These are phyloP conservation scores for Tipula unca DNA, from an alignment of 2,888 invertebrate species.

Conservation along the genomic window DNA sequence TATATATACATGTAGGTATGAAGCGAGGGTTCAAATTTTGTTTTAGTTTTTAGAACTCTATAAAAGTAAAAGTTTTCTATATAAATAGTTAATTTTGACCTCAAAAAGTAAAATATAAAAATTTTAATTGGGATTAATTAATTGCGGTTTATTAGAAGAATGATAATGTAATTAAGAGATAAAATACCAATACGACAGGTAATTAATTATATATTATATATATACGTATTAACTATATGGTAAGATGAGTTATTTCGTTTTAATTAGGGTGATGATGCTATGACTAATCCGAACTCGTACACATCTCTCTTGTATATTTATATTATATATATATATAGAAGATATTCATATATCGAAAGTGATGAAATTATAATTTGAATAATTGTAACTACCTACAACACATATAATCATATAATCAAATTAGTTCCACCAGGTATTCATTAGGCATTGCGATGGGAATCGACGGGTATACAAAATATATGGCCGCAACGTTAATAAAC, in stretches of 20 bases:
- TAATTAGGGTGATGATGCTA: not conserved
- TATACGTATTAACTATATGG: too few species aligned
- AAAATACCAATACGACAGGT: constrained; percentile 8
- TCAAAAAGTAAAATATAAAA: not conserved
- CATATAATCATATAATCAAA: not conserved
- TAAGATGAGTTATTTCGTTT: not conserved
- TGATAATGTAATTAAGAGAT: not conserved
- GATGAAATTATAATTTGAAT: not conserved
- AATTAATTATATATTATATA: not conserved
- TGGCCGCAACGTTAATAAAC: not conserved
- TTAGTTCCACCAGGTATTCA: not conserved
- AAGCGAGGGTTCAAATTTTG: not conserved
- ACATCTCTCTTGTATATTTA: too few species aligned
- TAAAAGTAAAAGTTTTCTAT: constrained; percentile 1
- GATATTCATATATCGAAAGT: not conserved
- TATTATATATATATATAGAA: not conserved
- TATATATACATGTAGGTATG: not conserved
- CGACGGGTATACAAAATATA: not conserved
- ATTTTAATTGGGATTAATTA: not conserved
- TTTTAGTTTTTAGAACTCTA: not conserved
- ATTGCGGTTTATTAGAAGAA: constrained; percentile 2
- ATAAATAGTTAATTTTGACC: not conserved
- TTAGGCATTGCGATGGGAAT: not conserved
- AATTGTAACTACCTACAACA: not conserved
- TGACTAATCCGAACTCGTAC: not conserved